Evolutionary conservation across 2,797 vertebrate genomes (phyloP).

Genomic region (Scolopax rusticola): DNA sequence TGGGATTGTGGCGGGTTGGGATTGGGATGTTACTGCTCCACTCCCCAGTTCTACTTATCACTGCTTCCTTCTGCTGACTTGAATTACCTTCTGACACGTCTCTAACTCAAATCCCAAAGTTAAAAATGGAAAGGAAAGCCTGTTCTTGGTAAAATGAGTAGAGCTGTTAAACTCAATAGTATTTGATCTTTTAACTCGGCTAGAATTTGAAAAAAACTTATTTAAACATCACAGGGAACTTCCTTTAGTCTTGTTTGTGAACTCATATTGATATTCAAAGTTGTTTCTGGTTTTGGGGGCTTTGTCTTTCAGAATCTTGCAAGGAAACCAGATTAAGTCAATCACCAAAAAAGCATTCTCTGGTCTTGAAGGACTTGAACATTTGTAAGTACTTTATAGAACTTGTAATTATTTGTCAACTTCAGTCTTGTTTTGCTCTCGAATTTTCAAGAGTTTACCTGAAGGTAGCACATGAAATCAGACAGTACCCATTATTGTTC

Average conservation of each 20-base stretch:
- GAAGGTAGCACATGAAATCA: not conserved
- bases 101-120: not conserved
- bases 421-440: not conserved
- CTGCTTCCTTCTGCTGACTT: not conserved
- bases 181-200: not conserved
- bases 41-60: not conserved
- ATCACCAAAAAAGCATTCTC: slow-evolving; percentile 92
- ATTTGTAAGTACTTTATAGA: slow-evolving; percentile 87
- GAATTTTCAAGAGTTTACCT: not conserved
- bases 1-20: not conserved
- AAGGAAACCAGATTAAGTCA: slow-evolving; percentile 94
- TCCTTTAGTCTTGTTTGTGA: not conserved
- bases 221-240: not conserved
- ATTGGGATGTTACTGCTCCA: not conserved
- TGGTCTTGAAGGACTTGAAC: slow-evolving; percentile 88
- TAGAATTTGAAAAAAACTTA: not conserved
- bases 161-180: not conserved
- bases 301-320: slow-evolving; percentile 86
- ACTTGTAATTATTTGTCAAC: not conserved
- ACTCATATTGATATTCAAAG: not conserved
- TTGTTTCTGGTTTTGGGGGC: not conserved
- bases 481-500: not conserved
- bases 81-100: not conserved
- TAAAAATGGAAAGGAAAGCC: not conserved
- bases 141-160: not conserved